Evolutionary conservation across 1,140 invertebrate genomes (phyloP).

Genomic region (Macrocentrus cingulum): DNA sequence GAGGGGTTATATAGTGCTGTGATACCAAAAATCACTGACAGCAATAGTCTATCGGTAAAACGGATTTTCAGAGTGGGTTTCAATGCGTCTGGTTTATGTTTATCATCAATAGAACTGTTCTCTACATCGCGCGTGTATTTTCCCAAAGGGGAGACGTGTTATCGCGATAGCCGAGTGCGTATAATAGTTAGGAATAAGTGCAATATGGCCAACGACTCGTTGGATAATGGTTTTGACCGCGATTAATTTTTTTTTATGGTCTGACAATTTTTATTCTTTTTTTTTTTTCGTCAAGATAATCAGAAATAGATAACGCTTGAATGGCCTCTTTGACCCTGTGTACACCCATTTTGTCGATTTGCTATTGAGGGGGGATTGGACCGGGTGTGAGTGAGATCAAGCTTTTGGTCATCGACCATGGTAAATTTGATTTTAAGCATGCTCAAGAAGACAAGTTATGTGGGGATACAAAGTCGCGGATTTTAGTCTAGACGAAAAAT

Average conservation of each 20-base stretch:
- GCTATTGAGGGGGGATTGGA: background rate
- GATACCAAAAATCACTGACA: background rate
- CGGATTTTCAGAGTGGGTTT: too few relatives aligned
- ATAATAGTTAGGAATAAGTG: conserved; percentile 7
- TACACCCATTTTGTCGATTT: background rate
- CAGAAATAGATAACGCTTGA: background rate
- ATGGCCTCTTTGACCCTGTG: background rate
- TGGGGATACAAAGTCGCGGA: background rate
- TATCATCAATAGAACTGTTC: background rate
- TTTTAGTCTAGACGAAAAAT: background rate
- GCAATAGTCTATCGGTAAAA: too few relatives aligned
- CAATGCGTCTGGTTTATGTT: too few relatives aligned
- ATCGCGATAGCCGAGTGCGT: conserved; percentile 13
- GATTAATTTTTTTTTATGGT: too few relatives aligned
- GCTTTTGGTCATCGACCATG: background rate
- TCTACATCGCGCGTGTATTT: background rate
- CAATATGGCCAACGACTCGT: background rate
- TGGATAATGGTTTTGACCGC: too few relatives aligned
- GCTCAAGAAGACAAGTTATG: background rate
- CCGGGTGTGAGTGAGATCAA: background rate
- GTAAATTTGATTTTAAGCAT: background rate
- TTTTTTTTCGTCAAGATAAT: background rate
- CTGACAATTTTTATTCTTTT: too few relatives aligned
- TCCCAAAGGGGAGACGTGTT: conserved; percentile 4
- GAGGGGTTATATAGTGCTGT: background rate